Conservation (phyloP, 2,888 invertebrate genomes). For the Ganaspis brasiliensis region DNA sequence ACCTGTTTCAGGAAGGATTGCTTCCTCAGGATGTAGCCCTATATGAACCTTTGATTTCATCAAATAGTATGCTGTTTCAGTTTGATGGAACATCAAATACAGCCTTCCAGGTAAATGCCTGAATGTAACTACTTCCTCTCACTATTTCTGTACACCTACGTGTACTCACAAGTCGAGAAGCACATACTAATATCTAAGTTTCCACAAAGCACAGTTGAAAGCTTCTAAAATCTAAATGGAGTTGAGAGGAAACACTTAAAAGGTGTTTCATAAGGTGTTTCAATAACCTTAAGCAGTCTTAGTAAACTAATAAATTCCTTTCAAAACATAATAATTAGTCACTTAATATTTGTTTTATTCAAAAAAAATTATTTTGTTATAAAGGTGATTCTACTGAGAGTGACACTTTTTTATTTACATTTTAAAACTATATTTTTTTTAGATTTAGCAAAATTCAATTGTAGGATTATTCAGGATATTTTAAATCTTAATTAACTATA, state of each 20-base stretch:
- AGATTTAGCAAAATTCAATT: too few species aligned
- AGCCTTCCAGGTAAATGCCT: slow-evolving; percentile 18
- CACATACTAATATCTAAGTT: slow-evolving; percentile 32
- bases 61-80: slow-evolving; percentile 11
- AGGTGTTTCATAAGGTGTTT: not conserved
- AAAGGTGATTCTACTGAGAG: too few species aligned
- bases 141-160: slow-evolving; percentile 28
- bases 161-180: slow-evolving; percentile 29
- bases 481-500: too few species aligned
- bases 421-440: too few species aligned
- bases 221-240: slow-evolving; percentile 19
- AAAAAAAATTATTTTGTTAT: too few species aligned
- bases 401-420: too few species aligned
- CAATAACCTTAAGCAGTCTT: not conserved
- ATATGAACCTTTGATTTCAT: slow-evolving; percentile 19
- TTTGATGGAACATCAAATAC: slow-evolving; percentile 29
- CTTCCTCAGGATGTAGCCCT: slow-evolving; percentile 18
- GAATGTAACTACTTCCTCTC: slow-evolving; percentile 22
- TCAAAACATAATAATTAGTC: not conserved
- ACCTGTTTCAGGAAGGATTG: slow-evolving; percentile 6
- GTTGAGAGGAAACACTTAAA: slow-evolving; percentile 22
- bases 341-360: too few species aligned
- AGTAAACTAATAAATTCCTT: not conserved
- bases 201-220: slow-evolving; percentile 21
- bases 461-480: too few species aligned